Conservation (phyloP, 2,797 vertebrate genomes). For the Chlorospingus semifuscus region DNA sequence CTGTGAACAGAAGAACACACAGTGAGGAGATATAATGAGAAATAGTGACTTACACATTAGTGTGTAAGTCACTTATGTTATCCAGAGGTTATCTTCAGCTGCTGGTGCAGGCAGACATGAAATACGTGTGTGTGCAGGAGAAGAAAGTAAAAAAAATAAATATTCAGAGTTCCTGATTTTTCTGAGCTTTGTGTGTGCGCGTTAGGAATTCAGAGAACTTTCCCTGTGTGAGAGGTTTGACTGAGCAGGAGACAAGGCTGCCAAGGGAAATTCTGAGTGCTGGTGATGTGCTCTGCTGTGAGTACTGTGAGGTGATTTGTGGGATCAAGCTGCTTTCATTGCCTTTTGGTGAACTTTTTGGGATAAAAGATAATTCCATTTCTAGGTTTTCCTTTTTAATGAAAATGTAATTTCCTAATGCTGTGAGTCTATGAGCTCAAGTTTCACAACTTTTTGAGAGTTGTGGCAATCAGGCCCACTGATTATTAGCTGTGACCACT, state of each 20-base stretch:
- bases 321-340: neutral
- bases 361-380: neutral
- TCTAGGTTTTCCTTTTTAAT: neutral
- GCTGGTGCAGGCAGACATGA: neutral
- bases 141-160: neutral
- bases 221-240: neutral
- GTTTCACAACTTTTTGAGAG: neutral
- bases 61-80: neutral
- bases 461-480: neutral
- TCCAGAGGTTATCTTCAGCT: neutral
- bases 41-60: neutral
- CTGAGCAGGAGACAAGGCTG: neutral
- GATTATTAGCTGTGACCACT: neutral
- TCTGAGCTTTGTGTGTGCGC: neutral
- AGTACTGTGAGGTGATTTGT: neutral
- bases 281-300: neutral
- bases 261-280: neutral
- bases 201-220: neutral
- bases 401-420: neutral
- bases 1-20: conserved; percentile 19
- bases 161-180: neutral
- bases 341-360: neutral
- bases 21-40: neutral
- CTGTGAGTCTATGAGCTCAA: neutral
- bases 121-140: neutral